Conservation (phyloP, 2,113 vertebrate species). For the Esox niger region DNA sequence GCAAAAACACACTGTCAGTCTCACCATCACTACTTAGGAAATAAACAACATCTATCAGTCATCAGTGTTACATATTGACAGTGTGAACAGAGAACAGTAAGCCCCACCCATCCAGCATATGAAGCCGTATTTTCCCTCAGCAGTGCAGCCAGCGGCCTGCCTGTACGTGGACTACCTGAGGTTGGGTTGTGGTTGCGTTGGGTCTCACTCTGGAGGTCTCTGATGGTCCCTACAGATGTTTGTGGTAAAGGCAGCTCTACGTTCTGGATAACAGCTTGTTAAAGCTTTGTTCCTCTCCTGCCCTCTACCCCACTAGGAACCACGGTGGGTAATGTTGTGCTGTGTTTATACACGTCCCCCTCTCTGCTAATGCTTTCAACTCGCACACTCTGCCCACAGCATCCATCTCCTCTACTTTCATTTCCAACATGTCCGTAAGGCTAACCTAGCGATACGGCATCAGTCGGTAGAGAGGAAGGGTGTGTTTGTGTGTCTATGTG, state of each 20-base stretch:
- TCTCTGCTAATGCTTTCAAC: conserved; percentile 51
- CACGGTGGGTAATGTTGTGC: conserved; percentile 27
- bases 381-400: conserved; percentile 54
- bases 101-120: no score
- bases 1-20: neutral
- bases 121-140: no score
- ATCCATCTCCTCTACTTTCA: conserved; percentile 50
- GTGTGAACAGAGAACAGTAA: no score
- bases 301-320: conserved; percentile 12
- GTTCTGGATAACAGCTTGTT: conserved; percentile 36
- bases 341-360: conserved; percentile 61
- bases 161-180: neutral
- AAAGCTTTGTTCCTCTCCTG: conserved; percentile 35
- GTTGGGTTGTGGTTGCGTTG: no score
- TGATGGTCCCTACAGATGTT: conserved; percentile 46
- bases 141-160: neutral
- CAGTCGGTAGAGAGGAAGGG: conserved; percentile 34
- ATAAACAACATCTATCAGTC: no score
- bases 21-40: no score
- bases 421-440: conserved; percentile 43
- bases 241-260: conserved; percentile 32
- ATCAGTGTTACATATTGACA: no score
- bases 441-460: conserved; percentile 34
- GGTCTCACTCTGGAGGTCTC: neutral
- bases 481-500: neutral